These are phyloP conservation scores for Biston betularia DNA, from an alignment of 2,888 invertebrate species.

Conservation along the genomic window DNA sequence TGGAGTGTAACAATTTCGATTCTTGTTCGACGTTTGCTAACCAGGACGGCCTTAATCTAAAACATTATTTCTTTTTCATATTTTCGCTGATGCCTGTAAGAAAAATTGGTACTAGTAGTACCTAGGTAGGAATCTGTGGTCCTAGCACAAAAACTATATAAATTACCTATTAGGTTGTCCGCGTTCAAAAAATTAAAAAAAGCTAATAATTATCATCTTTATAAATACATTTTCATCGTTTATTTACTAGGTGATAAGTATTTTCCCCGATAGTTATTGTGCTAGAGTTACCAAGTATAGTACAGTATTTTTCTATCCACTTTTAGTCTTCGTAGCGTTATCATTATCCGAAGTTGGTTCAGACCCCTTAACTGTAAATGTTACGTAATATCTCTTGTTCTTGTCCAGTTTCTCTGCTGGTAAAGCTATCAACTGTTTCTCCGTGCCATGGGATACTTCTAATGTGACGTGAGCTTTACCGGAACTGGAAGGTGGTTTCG, in stretches of 20 bases:
- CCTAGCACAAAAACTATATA: too few relatives aligned
- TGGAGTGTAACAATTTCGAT: too few relatives aligned
- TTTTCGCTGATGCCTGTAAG: too few relatives aligned
- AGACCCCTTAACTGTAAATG: slow-evolving; percentile 95
- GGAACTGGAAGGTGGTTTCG: slow-evolving; percentile 69
- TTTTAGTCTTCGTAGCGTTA: slow-evolving; percentile 74
- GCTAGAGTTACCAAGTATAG: background rate
- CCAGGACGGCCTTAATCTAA: too few relatives aligned
- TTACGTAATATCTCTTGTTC: slow-evolving; percentile 96
- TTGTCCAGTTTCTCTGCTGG: slow-evolving; percentile 95
- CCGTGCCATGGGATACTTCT: slow-evolving; percentile 94
- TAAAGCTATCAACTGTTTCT: slow-evolving; percentile 94
- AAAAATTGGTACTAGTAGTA: too few relatives aligned
- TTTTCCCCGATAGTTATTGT: background rate
- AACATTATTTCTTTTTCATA: too few relatives aligned
- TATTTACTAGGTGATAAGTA: background rate
- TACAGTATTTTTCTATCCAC: slow-evolving; percentile 50
- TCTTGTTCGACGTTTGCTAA: too few relatives aligned
- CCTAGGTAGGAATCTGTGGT: too few relatives aligned
- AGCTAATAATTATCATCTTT: too few relatives aligned
- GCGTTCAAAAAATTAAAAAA: background rate
- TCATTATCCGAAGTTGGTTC: slow-evolving; percentile 85
- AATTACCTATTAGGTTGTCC: too few relatives aligned
- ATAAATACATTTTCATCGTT: too few relatives aligned
- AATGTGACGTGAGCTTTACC: slow-evolving; percentile 88